phyloP scores from a whole-genome alignment of 2,113 vertebrate genomes.

The Oreochromis aureus region DNA sequence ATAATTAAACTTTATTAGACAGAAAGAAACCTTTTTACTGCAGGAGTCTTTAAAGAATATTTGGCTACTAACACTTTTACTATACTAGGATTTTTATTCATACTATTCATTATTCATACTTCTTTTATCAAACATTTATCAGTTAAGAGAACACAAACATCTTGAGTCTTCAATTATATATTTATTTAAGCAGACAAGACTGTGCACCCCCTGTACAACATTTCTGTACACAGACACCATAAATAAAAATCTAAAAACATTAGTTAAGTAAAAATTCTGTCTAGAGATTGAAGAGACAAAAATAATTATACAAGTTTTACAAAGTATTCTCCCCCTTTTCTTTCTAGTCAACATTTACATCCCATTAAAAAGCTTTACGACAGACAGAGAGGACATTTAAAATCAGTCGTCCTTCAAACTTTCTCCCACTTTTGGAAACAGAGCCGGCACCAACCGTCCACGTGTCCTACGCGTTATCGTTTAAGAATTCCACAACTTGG shows the following conservation, averaged over 20 bases:
- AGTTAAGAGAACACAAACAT: background rate
- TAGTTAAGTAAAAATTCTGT: slow-evolving; percentile 46
- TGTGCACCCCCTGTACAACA: slow-evolving; percentile 50
- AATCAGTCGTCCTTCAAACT: background rate
- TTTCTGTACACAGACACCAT: slow-evolving; percentile 53
- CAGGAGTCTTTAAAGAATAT: background rate
- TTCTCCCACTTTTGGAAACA: background rate
- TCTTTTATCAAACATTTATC: background rate
- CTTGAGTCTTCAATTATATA: slow-evolving; percentile 39
- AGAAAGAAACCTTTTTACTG: background rate
- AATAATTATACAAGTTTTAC: slow-evolving; percentile 62
- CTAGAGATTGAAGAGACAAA: slow-evolving; percentile 43
- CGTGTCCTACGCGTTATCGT: background rate
- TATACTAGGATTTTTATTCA: background rate
- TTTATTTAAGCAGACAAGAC: slow-evolving; percentile 63
- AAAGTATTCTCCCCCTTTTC: slow-evolving; percentile 10
- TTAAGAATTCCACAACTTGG: background rate
- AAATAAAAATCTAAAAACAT: slow-evolving; percentile 72
- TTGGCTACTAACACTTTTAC: background rate
- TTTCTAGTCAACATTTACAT: slow-evolving; percentile 24
- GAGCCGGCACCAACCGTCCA: background rate
- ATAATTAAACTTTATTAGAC: background rate
- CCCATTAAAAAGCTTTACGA: slow-evolving; percentile 28
- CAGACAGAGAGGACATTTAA: background rate
- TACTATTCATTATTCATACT: background rate